These are phyloP conservation scores for Macquaria ambigua DNA, from an alignment of 2,113 vertebrate species.

Conservation along the genomic window DNA sequence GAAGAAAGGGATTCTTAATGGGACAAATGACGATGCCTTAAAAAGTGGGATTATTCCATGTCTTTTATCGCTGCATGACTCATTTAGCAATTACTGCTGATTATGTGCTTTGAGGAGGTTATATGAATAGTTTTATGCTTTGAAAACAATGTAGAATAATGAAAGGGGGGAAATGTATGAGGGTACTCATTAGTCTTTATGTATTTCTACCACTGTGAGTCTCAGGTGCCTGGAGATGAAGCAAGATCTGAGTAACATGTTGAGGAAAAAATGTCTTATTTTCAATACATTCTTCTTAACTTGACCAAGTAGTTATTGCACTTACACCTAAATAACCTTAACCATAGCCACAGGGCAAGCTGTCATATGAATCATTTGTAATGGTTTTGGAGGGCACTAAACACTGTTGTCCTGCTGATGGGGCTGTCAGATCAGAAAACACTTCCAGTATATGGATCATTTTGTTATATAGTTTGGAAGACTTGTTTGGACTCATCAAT, in stretches of 20 bases:
- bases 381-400: not conserved
- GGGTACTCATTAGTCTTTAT: slow-evolving; percentile 6
- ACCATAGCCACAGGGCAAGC: not conserved
- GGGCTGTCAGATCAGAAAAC: not conserved
- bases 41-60: slow-evolving; percentile 50
- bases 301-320: not conserved
- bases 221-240: not conserved
- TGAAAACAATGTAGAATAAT: slow-evolving; percentile 25
- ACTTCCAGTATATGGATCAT: too few relatives aligned
- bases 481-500: not conserved
- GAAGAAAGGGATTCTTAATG: slow-evolving; percentile 43
- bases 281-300: not conserved
- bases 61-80: slow-evolving; percentile 55
- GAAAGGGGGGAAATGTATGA: not conserved
- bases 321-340: not conserved
- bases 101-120: slow-evolving; percentile 26
- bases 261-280: not conserved
- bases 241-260: not conserved
- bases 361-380: not conserved
- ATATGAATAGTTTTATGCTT: slow-evolving; percentile 13
- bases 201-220: not conserved
- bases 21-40: slow-evolving; percentile 33
- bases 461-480: not conserved
- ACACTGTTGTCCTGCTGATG: not conserved
- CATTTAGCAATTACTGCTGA: slow-evolving; percentile 57